Evolutionary conservation across 1,140 invertebrate genomes (phyloP), one percentile per base, ranked within the genome.

Genomic region (Eumaeus atala): DNA sequence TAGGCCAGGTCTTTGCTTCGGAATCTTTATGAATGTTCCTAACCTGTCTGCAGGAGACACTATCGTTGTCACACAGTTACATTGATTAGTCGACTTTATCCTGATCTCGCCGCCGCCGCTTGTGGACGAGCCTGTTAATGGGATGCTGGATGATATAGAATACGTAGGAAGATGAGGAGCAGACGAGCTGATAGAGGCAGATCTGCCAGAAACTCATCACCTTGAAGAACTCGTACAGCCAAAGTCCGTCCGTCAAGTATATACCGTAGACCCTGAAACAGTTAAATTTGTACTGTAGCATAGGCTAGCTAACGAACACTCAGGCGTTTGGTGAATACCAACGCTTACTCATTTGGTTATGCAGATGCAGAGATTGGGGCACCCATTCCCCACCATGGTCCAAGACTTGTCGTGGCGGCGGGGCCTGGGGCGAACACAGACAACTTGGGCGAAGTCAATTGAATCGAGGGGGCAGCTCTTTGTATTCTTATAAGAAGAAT

Each of bases 171-270:
- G 66, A 68, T 0, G 18, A 18, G 77, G 77, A 84, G 21, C 84
- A 84, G 18, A 62, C 7, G 9, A 76, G 16, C 48, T 85, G 76
- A 62, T 74, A 86, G 1, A 87, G 51, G 42, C 74, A 78, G 49
- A 87, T 72, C 18, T 88, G 80, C 72, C 82, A 84, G 81, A 84
- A 87, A 16, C 58, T 82, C 70, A 87, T 77, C 6, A 75, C 60
- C 6, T 74, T 77, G 64, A 44, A 44, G 3, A 44, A 84, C 3
- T 59, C 61, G 62, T 87, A 87, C 1, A 87, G 60, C 81, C 81
- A 87, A 8, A 69, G 66, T 7, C 69, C 54, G 0, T 72, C 61
- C 44, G 66, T 58, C 63, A 74, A 77, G 54, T 77, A 84, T 17
- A 80, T 72, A 0, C 63, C 61, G 53, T 84, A 74, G 56, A 76